A percentile compares a stretch with the other conserved stretches of the same genome.
Evolutionary conservation across 2,113 vertebrate genomes (phyloP).

Genomic region (Pollachius pollachius): DNA sequence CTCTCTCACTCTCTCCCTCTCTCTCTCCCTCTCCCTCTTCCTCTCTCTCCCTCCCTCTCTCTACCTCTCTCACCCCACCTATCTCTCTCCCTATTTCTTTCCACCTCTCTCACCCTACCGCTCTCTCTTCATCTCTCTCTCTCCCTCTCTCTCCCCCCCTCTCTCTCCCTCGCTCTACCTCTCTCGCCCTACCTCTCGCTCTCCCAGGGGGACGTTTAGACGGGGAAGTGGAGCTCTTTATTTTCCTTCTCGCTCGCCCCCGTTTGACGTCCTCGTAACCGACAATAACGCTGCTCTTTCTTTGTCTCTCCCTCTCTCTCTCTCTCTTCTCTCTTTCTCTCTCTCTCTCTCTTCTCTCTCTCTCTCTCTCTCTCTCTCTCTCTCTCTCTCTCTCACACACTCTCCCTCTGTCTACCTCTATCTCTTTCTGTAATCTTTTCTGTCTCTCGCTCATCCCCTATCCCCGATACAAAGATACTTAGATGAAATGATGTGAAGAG

Average conservation of each 20-base stretch:
- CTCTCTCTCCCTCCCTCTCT: conserved; percentile 27
- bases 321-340: background rate
- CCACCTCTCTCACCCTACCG: background rate
- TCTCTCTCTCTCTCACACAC: background rate
- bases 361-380: background rate
- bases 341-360: background rate
- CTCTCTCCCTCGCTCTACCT: conserved; percentile 16
- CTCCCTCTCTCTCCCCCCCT: too few relatives aligned
- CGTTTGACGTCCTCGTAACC: conserved; percentile 50
- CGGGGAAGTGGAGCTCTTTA: conserved; percentile 68
- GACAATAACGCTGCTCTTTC: conserved; percentile 34
- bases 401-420: background rate
- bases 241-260: conserved; percentile 54
- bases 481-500: too few relatives aligned
- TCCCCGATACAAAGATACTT: too few relatives aligned
- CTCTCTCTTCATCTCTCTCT: conserved; percentile 67
- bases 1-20: background rate
- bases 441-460: too few relatives aligned
- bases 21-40: too few relatives aligned
- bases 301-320: background rate
- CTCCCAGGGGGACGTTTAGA: conserved; percentile 69
- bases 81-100: conserved; percentile 49
- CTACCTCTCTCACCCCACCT: background rate
- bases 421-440: too few relatives aligned
- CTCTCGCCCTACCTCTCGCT: conserved; percentile 13